Evolutionary conservation across 2,888 invertebrate genomes (phyloP).

Genomic region (Conistra vaccinii): DNA sequence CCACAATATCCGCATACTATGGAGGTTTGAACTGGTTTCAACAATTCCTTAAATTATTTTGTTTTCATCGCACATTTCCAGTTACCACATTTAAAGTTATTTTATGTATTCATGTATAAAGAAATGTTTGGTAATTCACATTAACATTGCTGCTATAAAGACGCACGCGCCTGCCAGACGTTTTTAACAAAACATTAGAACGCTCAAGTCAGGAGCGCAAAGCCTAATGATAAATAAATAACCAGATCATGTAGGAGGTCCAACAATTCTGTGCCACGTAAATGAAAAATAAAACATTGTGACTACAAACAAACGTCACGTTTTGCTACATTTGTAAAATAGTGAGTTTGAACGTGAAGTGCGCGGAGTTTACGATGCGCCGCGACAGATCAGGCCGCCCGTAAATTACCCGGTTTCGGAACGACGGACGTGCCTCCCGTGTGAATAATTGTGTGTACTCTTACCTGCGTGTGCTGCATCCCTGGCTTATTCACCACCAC

Average conservation of each 20-base stretch:
- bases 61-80: constrained; percentile 9
- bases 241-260: constrained; percentile 42
- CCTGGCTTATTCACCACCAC: constrained; percentile 41
- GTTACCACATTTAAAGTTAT: constrained; percentile 7
- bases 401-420: constrained; percentile 72
- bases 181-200: constrained; percentile 19
- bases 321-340: constrained; percentile 68
- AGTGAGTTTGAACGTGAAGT: constrained; percentile 64
- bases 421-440: constrained; percentile 66
- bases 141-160: background rate
- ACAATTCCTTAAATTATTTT: constrained; percentile 18
- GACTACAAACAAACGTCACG: constrained; percentile 64
- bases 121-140: background rate
- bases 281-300: constrained; percentile 63
- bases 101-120: background rate
- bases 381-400: constrained; percentile 69
- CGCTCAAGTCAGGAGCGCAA: constrained; percentile 2
- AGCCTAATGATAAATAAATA: constrained; percentile 35
- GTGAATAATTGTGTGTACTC: constrained; percentile 67
- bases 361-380: constrained; percentile 72
- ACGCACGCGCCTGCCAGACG: background rate
- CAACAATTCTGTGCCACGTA: constrained; percentile 42
- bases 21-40: constrained; percentile 13
- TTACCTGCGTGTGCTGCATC: constrained; percentile 53
- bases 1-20: constrained; percentile 16